Base-by-base conservation (phyloP, 2,797 vertebrate genomes). In the Phyllotis vaccarum region DNA sequence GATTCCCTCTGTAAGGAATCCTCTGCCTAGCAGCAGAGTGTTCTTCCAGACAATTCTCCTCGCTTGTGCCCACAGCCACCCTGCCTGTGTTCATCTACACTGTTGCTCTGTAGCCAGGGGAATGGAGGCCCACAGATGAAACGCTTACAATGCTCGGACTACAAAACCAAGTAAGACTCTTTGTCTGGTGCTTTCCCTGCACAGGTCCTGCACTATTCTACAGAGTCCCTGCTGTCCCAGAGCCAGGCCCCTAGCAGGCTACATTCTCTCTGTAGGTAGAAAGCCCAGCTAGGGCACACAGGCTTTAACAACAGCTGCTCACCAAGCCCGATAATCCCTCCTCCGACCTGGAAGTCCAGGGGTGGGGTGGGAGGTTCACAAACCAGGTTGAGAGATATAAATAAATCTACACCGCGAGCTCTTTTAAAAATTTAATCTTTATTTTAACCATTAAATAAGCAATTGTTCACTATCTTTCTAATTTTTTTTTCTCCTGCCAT, bases 401-500 rank as follows among this genome's bases (percentile, higher is more conserved):
- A 62, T 29, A 90, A 93, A 83, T 37, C 46, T 37, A 90, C 37
- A 21, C 62, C 31, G 11, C 4, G n/a, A 85, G 17, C 27, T 85
- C 80, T 94, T 91, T 12, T 49, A 78, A 4, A 46, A 80, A n/a
- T 52, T 0, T 86, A 78, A 79, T 64, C 74, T n/a, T 87, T 64
- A 88, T 86, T 86, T 74, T 86, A 91, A 54, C 11, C 64, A 29
- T 37, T 94, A 70, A 91, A 68, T 0, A 66, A 89, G 80, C 0
- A 0, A 58, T 14, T 16, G 46, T 52, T 60, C 66, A 62, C 49
- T n/a, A 79, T 62, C 62, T 80, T 93, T 72, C 89, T 86, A 5
- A 89, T 83, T 83, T n/a, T 40, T 62, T 58, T 54, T 34, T 19
- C 68, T 89, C 37, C 88, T 90, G 74, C 88, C 85, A 58, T 92